Evolutionary conservation across 2,797 vertebrate species (phyloP).

Genomic region (Sciaenops ocellatus): DNA sequence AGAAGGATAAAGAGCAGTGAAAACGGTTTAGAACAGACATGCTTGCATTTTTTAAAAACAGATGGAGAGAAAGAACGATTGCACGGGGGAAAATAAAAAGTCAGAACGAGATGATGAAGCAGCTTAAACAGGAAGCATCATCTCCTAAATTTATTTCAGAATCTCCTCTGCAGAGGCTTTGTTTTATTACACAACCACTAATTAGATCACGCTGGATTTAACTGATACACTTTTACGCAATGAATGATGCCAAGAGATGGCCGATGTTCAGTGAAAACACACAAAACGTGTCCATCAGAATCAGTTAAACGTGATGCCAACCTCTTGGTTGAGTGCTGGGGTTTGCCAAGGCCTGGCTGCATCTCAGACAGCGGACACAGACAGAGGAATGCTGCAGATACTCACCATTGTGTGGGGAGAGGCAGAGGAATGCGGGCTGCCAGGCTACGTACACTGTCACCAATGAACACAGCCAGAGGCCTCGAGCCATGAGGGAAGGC

Average conservation of each 20-base stretch:
- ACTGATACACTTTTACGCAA: constrained; percentile 4
- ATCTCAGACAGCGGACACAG: constrained; percentile 81
- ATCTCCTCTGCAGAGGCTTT: constrained; percentile 25
- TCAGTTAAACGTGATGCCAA: constrained; percentile 40
- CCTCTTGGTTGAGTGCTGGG: constrained; percentile 46
- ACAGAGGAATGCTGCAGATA: constrained; percentile 84
- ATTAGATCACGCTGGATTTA: constrained; percentile 1
- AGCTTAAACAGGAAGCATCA: constrained; percentile 52
- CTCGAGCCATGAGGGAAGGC: constrained; percentile 64
- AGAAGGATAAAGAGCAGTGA: constrained; percentile 66
- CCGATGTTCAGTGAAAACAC: constrained; percentile 26
- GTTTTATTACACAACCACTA: constrained; percentile 11
- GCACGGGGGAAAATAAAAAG: constrained; percentile 20
- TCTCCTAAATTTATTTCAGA: constrained; percentile 49
- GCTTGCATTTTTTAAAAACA: constrained; percentile 61
- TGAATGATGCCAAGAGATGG: neutral
- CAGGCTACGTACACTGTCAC: constrained; percentile 76
- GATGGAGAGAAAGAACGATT: constrained; percentile 42
- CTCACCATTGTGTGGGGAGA: constrained; percentile 81
- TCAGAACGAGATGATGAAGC: constrained; percentile 54
- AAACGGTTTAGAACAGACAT: constrained; percentile 54
- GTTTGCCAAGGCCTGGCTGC: constrained; percentile 70
- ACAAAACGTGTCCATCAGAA: constrained; percentile 27
- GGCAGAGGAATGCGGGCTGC: constrained; percentile 82
- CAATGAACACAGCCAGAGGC: constrained; percentile 82